Evolutionary conservation across 2,113 vertebrate genomes (phyloP).

Genomic region (Cebus imitator): DNA sequence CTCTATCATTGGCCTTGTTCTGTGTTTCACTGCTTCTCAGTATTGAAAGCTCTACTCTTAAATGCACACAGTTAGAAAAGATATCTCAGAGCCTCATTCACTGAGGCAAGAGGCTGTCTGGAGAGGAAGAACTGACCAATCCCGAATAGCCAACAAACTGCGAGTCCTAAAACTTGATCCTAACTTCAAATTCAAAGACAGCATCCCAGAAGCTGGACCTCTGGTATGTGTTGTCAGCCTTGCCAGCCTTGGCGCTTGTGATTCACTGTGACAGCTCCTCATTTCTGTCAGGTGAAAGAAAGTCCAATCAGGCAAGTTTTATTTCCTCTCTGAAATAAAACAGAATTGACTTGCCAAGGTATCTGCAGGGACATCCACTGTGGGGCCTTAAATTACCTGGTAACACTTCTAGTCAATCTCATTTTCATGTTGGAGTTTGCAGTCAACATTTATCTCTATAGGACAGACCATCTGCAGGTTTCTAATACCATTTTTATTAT

Average conservation of each 20-base stretch:
- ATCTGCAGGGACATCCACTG: conserved; percentile 30
- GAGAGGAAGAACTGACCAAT: neutral
- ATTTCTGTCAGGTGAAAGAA: conserved; percentile 45
- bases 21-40: neutral
- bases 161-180: neutral
- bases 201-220: neutral
- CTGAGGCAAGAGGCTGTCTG: neutral
- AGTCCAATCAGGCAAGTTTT: conserved; percentile 64
- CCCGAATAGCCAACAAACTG: neutral
- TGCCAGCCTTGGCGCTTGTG: conserved; percentile 34
- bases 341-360: conserved; percentile 68
- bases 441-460: conserved; percentile 68
- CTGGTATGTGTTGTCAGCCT: neutral
- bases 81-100: neutral
- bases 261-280: conserved; percentile 38
- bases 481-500: conserved; percentile 56
- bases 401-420: conserved; percentile 56
- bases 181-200: conserved; percentile 27
- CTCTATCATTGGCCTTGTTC: neutral
- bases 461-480: conserved; percentile 50
- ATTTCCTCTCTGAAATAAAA: conserved; percentile 71
- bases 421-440: neutral
- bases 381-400: conserved; percentile 41
- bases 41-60: neutral
- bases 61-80: neutral